Evolutionary conservation across 2,113 vertebrate species (phyloP), one percentile per base, ranked within the genome.

Genomic region (Odocoileus virginianus): DNA sequence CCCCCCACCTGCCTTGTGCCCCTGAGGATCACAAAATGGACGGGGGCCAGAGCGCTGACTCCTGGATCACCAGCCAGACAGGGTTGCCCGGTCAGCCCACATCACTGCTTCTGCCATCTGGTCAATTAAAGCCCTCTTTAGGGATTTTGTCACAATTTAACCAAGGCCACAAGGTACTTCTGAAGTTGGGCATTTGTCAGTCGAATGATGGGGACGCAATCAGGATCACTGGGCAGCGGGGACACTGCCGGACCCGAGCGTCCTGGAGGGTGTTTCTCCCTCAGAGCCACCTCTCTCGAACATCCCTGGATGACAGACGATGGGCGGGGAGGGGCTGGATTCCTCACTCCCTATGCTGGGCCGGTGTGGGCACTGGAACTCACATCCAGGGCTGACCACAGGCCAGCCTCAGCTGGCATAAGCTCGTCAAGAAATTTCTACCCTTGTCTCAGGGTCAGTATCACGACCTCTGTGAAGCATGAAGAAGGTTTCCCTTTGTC

Each of bases 1-100:
- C 25, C 3, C 21, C 43, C 9, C 17, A 36, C 17, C 64, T 71
- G 64, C n/a, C 67, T 19, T 71, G 12, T 71, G 11, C n/a, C 33
- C 36, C 16, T 54, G 2, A 17, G 30, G 14, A 27, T n/a, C 47
- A 79, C 25, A 95, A 23, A 36, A 50, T 2, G 14, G 86, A 71
- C 19, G 19, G 64, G 5, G 5, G 33, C 61, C 3, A 1, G 4
- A 52, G 33, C 12, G 14, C 23, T 21, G 5, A 28, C 33, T 14
- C n/a, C 8, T 21, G 9, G 33, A 36, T 83, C 61, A 15, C 47
- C 12, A 58, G 19, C 1, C 28, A 23, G 47, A 57, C 3, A 1
- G 2, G 1, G 33, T 5, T 0, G 12, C 5, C 40, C 0, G 0
- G 2, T 21, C 8, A 3, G 89, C 25, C 28, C 55, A 27, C 1